Conservation (phyloP, 2,888 invertebrate genomes). For the Alitta virens region DNA sequence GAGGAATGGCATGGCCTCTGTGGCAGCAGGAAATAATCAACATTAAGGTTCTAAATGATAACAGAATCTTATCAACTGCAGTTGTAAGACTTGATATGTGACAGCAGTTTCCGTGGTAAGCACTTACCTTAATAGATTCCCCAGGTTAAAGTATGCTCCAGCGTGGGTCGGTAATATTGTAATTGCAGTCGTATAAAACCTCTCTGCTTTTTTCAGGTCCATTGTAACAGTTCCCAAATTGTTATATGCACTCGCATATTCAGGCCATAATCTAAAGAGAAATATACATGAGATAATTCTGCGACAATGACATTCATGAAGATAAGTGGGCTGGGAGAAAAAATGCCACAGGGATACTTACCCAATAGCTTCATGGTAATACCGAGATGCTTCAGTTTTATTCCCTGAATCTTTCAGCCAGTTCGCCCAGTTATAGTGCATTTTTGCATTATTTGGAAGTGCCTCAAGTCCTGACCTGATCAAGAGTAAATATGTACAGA, state of each 20-base stretch:
- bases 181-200: constrained; percentile 66
- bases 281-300: too few relatives aligned
- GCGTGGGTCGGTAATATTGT: constrained; percentile 76
- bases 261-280: constrained; percentile 72
- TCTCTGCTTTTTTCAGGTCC: constrained; percentile 67
- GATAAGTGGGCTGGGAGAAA: too few relatives aligned
- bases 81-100: too few relatives aligned
- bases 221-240: constrained; percentile 78
- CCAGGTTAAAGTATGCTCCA: constrained; percentile 84
- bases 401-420: constrained; percentile 75
- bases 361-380: constrained; percentile 78
- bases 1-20: too few relatives aligned
- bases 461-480: constrained; percentile 77
- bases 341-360: constrained; percentile 45
- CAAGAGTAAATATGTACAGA: too few relatives aligned
- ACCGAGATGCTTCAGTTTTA: constrained; percentile 71
- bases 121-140: constrained; percentile 56
- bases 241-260: constrained; percentile 82
- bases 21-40: too few relatives aligned
- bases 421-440: constrained; percentile 88
- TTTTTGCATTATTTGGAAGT: constrained; percentile 82
- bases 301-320: too few relatives aligned
- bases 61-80: too few relatives aligned
- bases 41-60: too few relatives aligned
- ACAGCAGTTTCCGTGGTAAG: too few relatives aligned